Conservation (phyloP, 2,888 invertebrate species). For the Ectemnius lituratus region DNA sequence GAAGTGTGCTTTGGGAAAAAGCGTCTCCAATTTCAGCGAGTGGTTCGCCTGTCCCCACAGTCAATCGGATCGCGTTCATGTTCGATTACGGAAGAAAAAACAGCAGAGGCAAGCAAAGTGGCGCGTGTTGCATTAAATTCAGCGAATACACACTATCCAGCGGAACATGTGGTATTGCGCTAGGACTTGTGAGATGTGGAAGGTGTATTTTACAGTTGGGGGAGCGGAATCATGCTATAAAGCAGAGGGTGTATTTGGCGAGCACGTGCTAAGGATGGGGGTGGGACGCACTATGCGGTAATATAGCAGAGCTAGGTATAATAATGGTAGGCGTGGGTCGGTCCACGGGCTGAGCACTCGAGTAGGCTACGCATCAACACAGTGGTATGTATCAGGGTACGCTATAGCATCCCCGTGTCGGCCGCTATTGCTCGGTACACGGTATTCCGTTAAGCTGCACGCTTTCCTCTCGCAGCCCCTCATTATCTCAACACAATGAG, state of each 20-base stretch:
- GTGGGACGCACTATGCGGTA: slow-evolving; percentile 38
- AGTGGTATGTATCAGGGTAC: slow-evolving; percentile 18
- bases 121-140: too few relatives aligned
- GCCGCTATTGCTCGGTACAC: slow-evolving; percentile 24
- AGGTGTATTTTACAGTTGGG: neutral
- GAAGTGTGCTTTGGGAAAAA: too few relatives aligned
- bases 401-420: slow-evolving; percentile 9
- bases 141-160: too few relatives aligned
- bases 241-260: slow-evolving; percentile 5
- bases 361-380: slow-evolving; percentile 38
- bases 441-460: slow-evolving; percentile 66
- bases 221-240: neutral
- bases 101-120: too few relatives aligned
- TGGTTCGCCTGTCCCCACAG: too few relatives aligned
- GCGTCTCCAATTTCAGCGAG: too few relatives aligned
- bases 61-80: too few relatives aligned
- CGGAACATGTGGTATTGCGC: too few relatives aligned
- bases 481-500: slow-evolving; percentile 75
- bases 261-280: slow-evolving; percentile 21
- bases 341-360: slow-evolving; percentile 19
- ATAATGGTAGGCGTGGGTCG: slow-evolving; percentile 43
- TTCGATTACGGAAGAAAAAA: too few relatives aligned
- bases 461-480: slow-evolving; percentile 66
- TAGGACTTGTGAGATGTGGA: neutral
- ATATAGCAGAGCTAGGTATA: slow-evolving; percentile 52